Conservation (phyloP, 2,113 vertebrate genomes). For the Sitta europaea region DNA sequence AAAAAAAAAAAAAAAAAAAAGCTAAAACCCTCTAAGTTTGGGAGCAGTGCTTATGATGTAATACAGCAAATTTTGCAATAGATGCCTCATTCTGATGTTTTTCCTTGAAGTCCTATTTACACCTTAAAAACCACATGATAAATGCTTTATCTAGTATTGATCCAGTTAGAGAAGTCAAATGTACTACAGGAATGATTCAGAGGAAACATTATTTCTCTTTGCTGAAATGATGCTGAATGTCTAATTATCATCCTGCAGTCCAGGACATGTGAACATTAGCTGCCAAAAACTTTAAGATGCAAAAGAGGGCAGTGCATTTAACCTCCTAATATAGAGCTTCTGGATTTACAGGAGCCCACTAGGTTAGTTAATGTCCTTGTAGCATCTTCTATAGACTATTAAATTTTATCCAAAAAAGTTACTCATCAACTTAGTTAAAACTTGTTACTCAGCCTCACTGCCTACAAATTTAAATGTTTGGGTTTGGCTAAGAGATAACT, state of each 20-base stretch:
- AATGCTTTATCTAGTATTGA: not conserved
- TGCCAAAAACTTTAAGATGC: not conserved
- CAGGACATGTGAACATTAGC: not conserved
- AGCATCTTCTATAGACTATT: not conserved
- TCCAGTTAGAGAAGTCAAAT: not conserved
- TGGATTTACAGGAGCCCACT: not conserved
- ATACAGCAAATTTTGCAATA: not conserved
- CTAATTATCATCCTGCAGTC: not conserved
- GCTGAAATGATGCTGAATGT: not conserved
- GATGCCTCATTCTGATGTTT: not conserved
- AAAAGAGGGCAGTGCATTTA: not conserved
- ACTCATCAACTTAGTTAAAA: not conserved
- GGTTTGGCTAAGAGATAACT: not conserved
- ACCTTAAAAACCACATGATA: not conserved
- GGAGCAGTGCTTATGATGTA: not conserved
- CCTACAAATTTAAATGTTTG: not conserved
- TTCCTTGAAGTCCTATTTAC: not conserved
- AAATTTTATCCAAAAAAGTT: not conserved
- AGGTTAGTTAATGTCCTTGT: not conserved
- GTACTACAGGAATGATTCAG: not conserved
- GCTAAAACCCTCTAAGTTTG: accelerated
- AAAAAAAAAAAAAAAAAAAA: not conserved
- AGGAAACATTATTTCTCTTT: not conserved
- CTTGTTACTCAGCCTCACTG: not conserved
- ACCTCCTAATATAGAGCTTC: not conserved